Evolutionary conservation across 1,140 invertebrate genomes (phyloP), one percentile per base, ranked within the genome.

Genomic region (Ceratina calcarata): DNA sequence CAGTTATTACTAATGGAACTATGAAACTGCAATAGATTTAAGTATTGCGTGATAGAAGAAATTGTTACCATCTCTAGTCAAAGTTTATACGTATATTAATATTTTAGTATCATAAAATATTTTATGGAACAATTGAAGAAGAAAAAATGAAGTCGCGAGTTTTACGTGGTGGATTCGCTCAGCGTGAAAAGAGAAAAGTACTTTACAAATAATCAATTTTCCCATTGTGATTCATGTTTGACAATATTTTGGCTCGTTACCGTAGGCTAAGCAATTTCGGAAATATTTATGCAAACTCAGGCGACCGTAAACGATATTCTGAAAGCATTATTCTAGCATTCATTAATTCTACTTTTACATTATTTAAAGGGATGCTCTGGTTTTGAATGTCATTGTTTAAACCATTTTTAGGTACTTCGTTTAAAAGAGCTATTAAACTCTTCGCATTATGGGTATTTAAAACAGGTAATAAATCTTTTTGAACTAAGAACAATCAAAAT

Each of bases 201-300:
- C 64, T 37, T 61, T 72, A 72, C n/a, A 61, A 51, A 27, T 27
- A 69, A 62, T 37, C 16, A 49, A 61, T 27, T 32, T n/a, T 24
- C 27, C 57, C 22, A 67, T 32, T 22, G 53, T 68, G 55, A 58
- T 57, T 57, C 15, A 51, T 67, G 24, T 68, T 68, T 32, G 55
- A 68, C 65, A 69, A 76, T 76, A 76, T 76, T 69, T 76, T 76
- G 64, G 64, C 73, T 67, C 53, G 64, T 76, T 68, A 67, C 62
- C 55, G 18, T 61, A 60, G 13, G 22, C 3, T 57, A 10, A 67
- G 8, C 12, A 18, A 67, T 67, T 60, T 57, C 20, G 37, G 24
- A n/a, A 15, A 12, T 4, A 6, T 51, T 65, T 12, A 70, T 70
- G 57, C 27, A 70, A 57, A 37, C 51, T 77, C 66, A 70, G 66